phyloP scores from a whole-genome alignment of 2,113 vertebrate species.

The mouse (Mus musculus) region DNA sequence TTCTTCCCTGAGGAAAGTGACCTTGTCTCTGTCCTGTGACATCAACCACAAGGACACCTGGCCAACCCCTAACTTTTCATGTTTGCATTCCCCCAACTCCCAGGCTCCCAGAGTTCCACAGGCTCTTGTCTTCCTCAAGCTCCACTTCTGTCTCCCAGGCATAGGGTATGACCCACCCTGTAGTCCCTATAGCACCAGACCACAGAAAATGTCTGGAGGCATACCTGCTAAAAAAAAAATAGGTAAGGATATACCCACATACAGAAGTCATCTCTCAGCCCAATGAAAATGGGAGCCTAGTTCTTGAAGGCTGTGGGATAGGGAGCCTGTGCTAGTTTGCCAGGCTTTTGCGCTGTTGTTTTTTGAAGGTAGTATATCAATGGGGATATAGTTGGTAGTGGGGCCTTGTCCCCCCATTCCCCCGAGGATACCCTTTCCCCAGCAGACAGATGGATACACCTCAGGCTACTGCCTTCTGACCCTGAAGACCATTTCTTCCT shows the following conservation, averaged over 20 bases:
- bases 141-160: neutral
- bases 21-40: neutral
- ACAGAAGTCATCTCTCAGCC: neutral
- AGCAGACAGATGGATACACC: neutral
- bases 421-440: neutral
- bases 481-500: neutral
- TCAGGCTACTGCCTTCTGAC: neutral
- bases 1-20: neutral
- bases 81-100: neutral
- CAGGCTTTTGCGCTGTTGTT: neutral
- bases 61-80: neutral
- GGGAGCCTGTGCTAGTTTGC: neutral
- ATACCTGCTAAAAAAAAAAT: neutral
- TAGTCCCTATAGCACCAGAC: neutral
- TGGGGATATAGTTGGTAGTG: neutral
- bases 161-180: neutral
- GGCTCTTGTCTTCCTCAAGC: neutral
- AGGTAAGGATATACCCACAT: neutral
- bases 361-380: neutral
- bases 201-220: neutral
- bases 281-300: neutral
- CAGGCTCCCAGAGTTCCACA: neutral
- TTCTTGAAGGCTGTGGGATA: neutral
- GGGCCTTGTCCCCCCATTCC: too few species aligned
- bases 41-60: neutral